These are phyloP conservation scores for Athetis lepigone DNA, from an alignment of 2,888 invertebrate species.

Conservation along the genomic window DNA sequence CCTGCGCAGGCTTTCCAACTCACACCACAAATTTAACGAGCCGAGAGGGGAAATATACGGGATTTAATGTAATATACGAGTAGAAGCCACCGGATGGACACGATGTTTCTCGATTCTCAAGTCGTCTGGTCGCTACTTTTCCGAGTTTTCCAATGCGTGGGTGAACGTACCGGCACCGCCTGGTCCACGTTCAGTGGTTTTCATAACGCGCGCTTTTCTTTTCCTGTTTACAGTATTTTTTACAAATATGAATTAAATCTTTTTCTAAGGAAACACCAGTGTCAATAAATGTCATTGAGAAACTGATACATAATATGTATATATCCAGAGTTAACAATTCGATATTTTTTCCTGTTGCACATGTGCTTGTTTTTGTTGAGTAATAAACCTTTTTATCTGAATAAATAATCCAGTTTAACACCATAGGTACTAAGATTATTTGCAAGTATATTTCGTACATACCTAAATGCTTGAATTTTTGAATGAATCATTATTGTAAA, in stretches of 20 bases:
- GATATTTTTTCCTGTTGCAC: not conserved
- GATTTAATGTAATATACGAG: slow-evolving; percentile 69
- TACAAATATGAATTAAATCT: not conserved
- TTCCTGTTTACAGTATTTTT: slow-evolving; percentile 10
- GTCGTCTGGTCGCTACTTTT: slow-evolving; percentile 62
- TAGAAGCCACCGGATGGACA: slow-evolving; percentile 72
- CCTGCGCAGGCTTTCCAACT: slow-evolving; percentile 81
- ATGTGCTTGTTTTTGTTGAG: not conserved
- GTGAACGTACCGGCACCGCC: slow-evolving; percentile 27
- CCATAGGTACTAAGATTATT: slow-evolving; percentile 1
- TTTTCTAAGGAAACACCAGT: not conserved
- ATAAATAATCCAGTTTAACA: slow-evolving; percentile 16
- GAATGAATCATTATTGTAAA: not conserved
- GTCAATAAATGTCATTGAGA: not conserved
- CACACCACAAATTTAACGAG: slow-evolving; percentile 76
- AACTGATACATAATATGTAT: not conserved
- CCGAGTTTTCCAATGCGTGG: slow-evolving; percentile 71
- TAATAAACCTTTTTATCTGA: slow-evolving; percentile 3
- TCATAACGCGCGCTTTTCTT: slow-evolving; percentile 29
- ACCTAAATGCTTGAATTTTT: not conserved
- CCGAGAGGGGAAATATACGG: slow-evolving; percentile 72
- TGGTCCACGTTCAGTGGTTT: slow-evolving; percentile 45
- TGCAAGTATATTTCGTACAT: not conserved
- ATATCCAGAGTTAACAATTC: not conserved
- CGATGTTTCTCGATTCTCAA: slow-evolving; percentile 58